A percentile compares a stretch with the other conserved stretches of the same genome.
phyloP scores from a whole-genome alignment of 2,888 invertebrate species.

The Eupeodes latifasciatus region DNA sequence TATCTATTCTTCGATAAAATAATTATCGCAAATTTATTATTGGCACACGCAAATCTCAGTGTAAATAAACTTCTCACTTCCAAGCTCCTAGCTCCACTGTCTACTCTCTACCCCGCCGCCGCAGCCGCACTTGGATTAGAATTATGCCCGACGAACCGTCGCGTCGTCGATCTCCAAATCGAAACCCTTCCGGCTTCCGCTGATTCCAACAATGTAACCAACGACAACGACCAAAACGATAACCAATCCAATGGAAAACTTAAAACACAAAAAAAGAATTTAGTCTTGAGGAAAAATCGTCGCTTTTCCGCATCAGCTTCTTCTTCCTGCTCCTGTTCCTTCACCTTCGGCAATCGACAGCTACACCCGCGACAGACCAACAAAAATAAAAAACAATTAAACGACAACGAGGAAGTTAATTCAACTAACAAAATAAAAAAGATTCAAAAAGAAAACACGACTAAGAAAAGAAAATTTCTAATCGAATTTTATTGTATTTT shows the following conservation, averaged over 20 bases:
- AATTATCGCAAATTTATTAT: slow-evolving; percentile 50
- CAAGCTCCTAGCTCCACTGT: background rate
- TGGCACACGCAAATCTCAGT: slow-evolving; percentile 57
- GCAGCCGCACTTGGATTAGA: slow-evolving; percentile 9
- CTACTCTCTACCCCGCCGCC: slow-evolving; percentile 1
- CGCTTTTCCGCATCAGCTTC: slow-evolving; percentile 36
- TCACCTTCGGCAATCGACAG: background rate
- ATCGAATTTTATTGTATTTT: slow-evolving; percentile 51
- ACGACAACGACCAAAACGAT: slow-evolving; percentile 52
- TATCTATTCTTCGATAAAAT: background rate
- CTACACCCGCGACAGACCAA: slow-evolving; percentile 34
- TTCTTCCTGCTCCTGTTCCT: background rate
- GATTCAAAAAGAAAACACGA: slow-evolving; percentile 22
- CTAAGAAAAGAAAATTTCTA: slow-evolving; percentile 50
- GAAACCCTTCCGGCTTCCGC: background rate
- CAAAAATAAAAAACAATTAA: background rate
- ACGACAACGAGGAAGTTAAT: slow-evolving; percentile 40
- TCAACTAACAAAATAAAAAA: background rate
- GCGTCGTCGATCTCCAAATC: background rate
- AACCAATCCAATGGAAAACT: slow-evolving; percentile 65
- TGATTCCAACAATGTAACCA: slow-evolving; percentile 51
- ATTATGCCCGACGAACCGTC: slow-evolving; percentile 4
- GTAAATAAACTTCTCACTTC: slow-evolving; percentile 71
- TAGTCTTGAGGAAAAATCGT: slow-evolving; percentile 23
- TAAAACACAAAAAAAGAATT: slow-evolving; percentile 59